Conservation (phyloP, 2,888 invertebrate genomes). For the Eristalis intricaria region DNA sequence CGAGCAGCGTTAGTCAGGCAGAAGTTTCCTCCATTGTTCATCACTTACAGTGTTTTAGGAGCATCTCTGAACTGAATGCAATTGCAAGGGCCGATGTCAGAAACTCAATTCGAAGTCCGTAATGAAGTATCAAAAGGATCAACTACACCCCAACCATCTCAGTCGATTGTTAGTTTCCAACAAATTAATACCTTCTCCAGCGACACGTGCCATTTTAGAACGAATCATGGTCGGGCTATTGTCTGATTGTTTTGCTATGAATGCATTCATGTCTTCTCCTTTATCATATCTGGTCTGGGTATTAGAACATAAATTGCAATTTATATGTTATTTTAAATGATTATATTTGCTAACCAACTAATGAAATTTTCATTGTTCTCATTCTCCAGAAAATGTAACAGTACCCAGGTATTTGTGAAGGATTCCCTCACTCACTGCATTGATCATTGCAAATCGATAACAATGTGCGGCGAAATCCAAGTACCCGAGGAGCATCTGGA, state of each 20-base stretch:
- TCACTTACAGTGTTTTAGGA: background rate
- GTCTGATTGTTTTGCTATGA: too few relatives aligned
- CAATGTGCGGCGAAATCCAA: conserved; percentile 97
- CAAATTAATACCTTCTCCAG: background rate
- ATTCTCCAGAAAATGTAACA: conserved; percentile 90
- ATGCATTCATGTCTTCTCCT: too few relatives aligned
- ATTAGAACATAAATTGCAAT: background rate
- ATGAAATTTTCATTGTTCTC: background rate
- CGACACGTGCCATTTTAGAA: background rate
- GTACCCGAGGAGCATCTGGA: conserved; percentile 97
- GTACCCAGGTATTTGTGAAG: conserved; percentile 92
- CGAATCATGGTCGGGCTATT: background rate
- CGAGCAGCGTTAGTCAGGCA: background rate
- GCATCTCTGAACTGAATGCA: background rate
- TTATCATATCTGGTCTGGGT: too few relatives aligned
- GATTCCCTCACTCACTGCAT: conserved; percentile 94
- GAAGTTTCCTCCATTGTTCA: background rate
- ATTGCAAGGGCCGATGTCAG: background rate
- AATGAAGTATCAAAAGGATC: background rate
- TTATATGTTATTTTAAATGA: background rate
- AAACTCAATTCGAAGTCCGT: background rate
- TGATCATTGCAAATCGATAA: conserved; percentile 89
- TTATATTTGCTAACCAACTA: background rate
- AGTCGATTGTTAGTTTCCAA: background rate
- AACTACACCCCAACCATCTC: background rate